Percentiles rank a stretch among this genome's conserved stretches.
Evolutionary conservation across 2,888 invertebrate genomes (phyloP).

Genomic region (Troides aeacus): DNA sequence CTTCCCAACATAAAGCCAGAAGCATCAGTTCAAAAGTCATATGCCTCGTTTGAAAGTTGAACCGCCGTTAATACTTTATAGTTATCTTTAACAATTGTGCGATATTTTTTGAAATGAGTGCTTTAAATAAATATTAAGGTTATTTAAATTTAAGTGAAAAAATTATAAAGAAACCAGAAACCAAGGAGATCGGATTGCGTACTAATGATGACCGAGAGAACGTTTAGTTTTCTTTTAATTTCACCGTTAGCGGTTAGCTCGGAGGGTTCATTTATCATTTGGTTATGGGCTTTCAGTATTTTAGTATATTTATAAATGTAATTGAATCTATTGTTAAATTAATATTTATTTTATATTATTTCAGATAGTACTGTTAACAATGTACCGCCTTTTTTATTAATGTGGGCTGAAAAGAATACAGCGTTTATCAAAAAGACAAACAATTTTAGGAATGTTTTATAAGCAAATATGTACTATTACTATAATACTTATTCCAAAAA

Average conservation of each 20-base stretch:
- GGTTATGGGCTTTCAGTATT: conserved; percentile 18
- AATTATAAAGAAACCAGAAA: conserved; percentile 10
- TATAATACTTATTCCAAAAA: too few species aligned
- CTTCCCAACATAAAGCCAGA: too few species aligned
- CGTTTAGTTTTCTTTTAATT: conserved; percentile 25
- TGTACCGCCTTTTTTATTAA: too few species aligned
- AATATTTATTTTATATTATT: neutral
- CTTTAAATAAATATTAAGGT: conserved; percentile 9
- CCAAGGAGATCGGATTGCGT: conserved; percentile 16
- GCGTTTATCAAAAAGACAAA: too few species aligned
- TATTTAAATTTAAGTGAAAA: conserved; percentile 22
- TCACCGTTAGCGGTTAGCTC: conserved; percentile 9
- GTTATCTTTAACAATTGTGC: neutral
- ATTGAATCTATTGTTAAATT: neutral
- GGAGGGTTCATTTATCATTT: conserved; percentile 22
- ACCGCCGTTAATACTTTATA: too few species aligned
- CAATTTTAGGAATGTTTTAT: too few species aligned
- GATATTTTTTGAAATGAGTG: neutral
- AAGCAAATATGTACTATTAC: too few species aligned
- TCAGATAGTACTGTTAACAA: neutral
- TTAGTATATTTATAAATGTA: conserved; percentile 5
- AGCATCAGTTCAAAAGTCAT: too few species aligned
- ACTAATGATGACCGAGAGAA: conserved; percentile 25
- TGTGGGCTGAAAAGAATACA: too few species aligned
- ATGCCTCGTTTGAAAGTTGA: too few species aligned